phyloP scores from a whole-genome alignment of 2,113 vertebrate genomes.

The Ceratotherium simum region DNA sequence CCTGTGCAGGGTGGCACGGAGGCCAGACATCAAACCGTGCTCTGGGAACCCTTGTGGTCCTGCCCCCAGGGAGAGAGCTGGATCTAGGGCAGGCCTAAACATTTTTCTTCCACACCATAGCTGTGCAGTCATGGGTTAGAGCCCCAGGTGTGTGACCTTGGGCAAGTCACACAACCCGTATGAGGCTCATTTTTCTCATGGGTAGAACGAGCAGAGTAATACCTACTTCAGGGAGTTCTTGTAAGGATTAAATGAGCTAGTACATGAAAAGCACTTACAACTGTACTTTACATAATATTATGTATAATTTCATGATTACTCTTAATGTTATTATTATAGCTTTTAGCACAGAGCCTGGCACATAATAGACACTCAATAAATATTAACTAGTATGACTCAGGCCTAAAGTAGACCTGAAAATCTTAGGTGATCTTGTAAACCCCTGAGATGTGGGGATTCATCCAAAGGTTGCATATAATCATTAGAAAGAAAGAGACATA shows the following conservation, averaged over 20 bases:
- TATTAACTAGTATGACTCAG: background rate
- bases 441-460: background rate
- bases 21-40: background rate
- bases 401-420: background rate
- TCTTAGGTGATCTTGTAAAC: background rate
- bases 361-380: background rate
- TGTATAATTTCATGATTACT: background rate
- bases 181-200: background rate
- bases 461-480: background rate
- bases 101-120: background rate
- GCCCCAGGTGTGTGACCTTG: background rate
- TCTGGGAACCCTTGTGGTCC: background rate
- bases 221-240: background rate
- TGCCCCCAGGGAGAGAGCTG: background rate
- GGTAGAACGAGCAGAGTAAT: background rate
- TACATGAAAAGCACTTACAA: background rate
- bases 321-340: background rate
- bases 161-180: background rate
- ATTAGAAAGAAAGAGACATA: background rate
- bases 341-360: background rate
- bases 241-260: background rate
- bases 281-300: background rate
- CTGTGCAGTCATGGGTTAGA: background rate
- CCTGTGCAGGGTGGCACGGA: too few relatives aligned
- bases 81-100: too few relatives aligned